Evolutionary conservation across 1,140 invertebrate species (phyloP), one percentile per base, ranked within the genome.

Genomic region (Leptoteleia sp.): DNA sequence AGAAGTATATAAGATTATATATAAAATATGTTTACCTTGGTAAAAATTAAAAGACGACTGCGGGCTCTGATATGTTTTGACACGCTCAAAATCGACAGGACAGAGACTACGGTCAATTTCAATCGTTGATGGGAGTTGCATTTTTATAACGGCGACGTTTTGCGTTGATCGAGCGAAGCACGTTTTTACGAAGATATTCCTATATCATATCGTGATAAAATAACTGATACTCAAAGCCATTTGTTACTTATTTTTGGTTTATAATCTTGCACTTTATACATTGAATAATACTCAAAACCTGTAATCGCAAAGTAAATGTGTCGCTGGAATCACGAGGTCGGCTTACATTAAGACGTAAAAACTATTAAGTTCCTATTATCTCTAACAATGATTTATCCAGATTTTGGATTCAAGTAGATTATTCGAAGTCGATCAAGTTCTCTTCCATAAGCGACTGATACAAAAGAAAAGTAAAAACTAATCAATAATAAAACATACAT

Each of bases 31-130:
- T 88, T 87, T 88, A 88, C 83, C 84, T 83, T 87, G 85, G 75
- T 89, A 89, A 89, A 86, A 86, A 83, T 88, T 88, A 86, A 75
- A 83, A 83, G 71, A 77, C 80, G 82, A 80, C 79, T 80, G 81
- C 79, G 65, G 79, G 83, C 82, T 72, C 79, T 85, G 79, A 81
- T 77, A 80, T 67, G 72, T 82, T 77, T 81, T 50, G 42, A 52
- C 37, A 27, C 48, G 48, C 22, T 13, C 43, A 47, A 68, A 62
- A 65, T 59, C 22, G 42, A 6, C 52, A 31, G 33, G 0, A 27
- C 15, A 5, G 38, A 42, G 17, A 15, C 22, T 45, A 42, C 16
- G 7, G 6, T 37, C 9, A 31, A 8, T 43, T 43, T 43, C 38
- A 43, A 15, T 55, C 33, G 12, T 38, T 40, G 7, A 40, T 27